These are phyloP conservation scores for Gobius niger DNA, from an alignment of 2,113 vertebrate genomes.

Conservation along the genomic window DNA sequence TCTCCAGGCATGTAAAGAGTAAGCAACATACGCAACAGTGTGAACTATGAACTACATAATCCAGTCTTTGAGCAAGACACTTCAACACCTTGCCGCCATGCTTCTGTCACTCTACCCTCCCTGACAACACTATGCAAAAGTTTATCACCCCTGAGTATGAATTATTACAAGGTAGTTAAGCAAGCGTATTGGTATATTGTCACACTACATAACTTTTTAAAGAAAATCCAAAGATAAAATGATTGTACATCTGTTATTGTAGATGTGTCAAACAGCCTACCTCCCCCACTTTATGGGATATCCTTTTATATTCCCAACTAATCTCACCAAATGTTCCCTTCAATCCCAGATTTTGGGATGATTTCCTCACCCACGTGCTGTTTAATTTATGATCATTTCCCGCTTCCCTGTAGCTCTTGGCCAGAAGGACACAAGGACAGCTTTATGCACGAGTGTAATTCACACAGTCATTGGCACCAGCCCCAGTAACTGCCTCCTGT, in stretches of 20 bases:
- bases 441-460: slow-evolving; percentile 72
- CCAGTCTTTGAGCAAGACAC: no score
- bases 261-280: slow-evolving; percentile 12
- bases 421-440: slow-evolving; percentile 69
- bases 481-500: slow-evolving; percentile 66
- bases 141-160: no score
- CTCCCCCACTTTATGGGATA: slow-evolving; percentile 41
- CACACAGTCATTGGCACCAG: slow-evolving; percentile 68
- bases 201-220: no score
- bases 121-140: no score
- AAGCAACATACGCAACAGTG: no score
- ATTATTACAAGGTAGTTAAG: no score
- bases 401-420: slow-evolving; percentile 70
- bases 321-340: slow-evolving; percentile 67
- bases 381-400: slow-evolving; percentile 74
- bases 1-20: no score
- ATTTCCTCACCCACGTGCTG: slow-evolving; percentile 65
- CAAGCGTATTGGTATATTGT: no score
- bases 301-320: slow-evolving; percentile 53
- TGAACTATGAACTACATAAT: no score
- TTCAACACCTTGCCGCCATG: no score
- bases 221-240: no score
- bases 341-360: slow-evolving; percentile 68
- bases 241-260: not conserved
- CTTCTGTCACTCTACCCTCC: no score